Conservation (phyloP, 1,140 invertebrate genomes). For the Andricus grossulariae region DNA sequence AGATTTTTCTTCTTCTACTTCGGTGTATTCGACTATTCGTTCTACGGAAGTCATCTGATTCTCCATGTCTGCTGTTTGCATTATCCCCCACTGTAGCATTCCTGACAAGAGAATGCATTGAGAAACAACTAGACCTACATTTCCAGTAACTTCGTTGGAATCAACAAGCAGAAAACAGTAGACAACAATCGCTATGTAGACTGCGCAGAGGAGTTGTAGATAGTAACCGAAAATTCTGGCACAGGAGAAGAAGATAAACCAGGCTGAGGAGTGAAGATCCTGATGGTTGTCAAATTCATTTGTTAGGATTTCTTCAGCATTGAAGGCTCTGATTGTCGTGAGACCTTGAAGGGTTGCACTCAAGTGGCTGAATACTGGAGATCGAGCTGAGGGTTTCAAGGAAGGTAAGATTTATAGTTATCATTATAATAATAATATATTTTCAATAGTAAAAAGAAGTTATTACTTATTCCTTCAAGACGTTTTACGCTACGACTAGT, state of each 20-base stretch:
- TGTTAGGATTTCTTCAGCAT: constrained; percentile 65
- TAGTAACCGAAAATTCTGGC: constrained; percentile 84
- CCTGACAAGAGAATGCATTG: no score
- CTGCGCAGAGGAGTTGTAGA: constrained; percentile 81
- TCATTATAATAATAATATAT: no score
- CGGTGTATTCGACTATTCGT: no score
- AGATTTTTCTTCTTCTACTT: no score
- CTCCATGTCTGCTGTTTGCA: no score
- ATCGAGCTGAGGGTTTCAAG: constrained; percentile 80
- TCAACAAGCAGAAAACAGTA: constrained; percentile 34
- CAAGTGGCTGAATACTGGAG: constrained; percentile 86
- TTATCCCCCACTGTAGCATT: no score
- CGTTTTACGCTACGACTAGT: constrained; percentile 91
- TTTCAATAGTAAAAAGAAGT: no score
- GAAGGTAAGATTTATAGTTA: no score
- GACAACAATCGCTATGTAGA: constrained; percentile 79
- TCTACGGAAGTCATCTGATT: no score
- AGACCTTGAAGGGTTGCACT: constrained; percentile 74
- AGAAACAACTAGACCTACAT: no score
- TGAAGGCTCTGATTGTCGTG: constrained; percentile 81
- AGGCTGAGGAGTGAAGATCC: constrained; percentile 52
- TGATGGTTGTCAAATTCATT: constrained; percentile 72
- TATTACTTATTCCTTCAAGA: constrained; percentile 89
- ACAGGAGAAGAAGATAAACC: constrained; percentile 75
- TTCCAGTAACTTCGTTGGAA: no score